Conservation (phyloP, 92 coral and sea anemone species). For the Zoanthus solanderi region DNA sequence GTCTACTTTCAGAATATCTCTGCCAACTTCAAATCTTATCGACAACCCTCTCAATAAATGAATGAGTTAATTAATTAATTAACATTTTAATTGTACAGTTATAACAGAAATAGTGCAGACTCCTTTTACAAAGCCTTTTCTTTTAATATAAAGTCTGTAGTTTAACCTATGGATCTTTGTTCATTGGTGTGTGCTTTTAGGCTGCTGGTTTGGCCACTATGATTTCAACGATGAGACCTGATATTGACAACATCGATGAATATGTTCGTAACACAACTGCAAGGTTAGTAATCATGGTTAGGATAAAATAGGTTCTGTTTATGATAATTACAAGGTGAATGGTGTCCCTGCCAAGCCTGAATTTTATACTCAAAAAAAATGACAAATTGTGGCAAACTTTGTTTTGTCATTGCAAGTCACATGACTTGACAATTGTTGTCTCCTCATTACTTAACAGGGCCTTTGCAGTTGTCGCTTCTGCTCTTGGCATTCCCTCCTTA, state of each 20-base stretch:
- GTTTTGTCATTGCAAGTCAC: not conserved
- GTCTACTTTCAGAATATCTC: no score
- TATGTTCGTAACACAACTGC: conserved; percentile 99
- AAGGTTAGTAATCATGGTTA: conserved; percentile 66
- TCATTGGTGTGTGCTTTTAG: conserved; percentile 52
- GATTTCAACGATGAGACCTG: conserved; percentile 99
- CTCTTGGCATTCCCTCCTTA: conserved; percentile 97
- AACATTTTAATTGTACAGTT: no score
- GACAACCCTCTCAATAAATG: no score
- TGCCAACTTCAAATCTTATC: no score
- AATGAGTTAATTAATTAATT: no score
- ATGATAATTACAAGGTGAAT: not conserved
- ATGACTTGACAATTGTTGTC: conserved; percentile 29
- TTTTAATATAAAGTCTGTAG: not conserved
- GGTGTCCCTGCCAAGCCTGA: not conserved
- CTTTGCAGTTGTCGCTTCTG: conserved; percentile 99
- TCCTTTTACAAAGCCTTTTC: not conserved
- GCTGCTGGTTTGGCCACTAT: conserved; percentile 99
- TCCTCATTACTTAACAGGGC: conserved; percentile 70
- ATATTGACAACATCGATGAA: conserved; percentile 99
- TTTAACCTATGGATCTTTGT: no score
- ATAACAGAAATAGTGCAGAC: no score
- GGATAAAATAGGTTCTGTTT: not conserved
- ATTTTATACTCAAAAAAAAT: not conserved
- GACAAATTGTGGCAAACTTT: conserved; percentile 3